Percentiles rank a stretch among this genome's conserved stretches.
Conservation (phyloP, 2,797 vertebrate genomes). For the Taeniopygia guttata region DNA sequence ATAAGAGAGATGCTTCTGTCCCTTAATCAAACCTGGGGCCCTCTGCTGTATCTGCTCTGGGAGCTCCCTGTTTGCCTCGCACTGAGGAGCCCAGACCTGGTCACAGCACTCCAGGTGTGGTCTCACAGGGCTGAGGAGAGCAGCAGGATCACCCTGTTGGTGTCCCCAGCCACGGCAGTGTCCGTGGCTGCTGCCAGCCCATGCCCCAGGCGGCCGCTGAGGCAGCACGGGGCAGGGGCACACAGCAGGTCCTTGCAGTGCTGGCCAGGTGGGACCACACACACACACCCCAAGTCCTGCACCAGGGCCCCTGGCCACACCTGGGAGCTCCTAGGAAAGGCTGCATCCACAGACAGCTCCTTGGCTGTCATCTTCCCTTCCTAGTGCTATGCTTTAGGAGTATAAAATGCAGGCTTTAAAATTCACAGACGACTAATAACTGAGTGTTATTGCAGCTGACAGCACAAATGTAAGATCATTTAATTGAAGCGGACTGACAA, state of each 20-base stretch:
- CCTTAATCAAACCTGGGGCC: neutral
- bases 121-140: neutral
- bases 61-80: neutral
- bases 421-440: neutral
- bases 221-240: neutral
- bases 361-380: neutral
- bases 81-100: neutral
- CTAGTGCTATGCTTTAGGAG: neutral
- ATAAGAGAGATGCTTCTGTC: too few species aligned
- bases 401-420: neutral
- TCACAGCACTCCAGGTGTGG: neutral
- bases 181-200: fast-evolving
- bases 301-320: fast-evolving
- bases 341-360: fast-evolving
- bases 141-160: fast-evolving
- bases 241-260: fast-evolving
- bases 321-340: neutral
- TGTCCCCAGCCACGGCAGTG: neutral
- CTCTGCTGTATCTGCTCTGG: fast-evolving
- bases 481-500: neutral
- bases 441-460: neutral
- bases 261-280: fast-evolving
- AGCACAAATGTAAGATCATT: neutral
- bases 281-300: fast-evolving
- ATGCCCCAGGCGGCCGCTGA: neutral